phyloP scores from a whole-genome alignment of 2,888 invertebrate genomes.

The Tetragonisca angustula region DNA sequence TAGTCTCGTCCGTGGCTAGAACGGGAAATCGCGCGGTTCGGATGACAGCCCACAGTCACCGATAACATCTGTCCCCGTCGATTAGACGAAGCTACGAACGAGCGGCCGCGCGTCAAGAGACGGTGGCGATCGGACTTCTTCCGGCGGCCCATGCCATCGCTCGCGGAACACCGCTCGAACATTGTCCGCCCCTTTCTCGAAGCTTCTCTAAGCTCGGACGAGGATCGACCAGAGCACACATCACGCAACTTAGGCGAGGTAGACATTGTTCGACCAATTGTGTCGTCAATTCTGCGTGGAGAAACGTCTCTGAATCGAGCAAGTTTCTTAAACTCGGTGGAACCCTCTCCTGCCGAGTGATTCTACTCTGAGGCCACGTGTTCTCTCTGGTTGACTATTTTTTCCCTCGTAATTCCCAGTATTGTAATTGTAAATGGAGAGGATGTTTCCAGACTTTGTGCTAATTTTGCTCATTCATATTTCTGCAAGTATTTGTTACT shows the following conservation, averaged over 20 bases:
- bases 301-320: not conserved
- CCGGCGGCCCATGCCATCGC: conserved; percentile 63
- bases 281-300: not conserved
- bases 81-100: conserved; percentile 61
- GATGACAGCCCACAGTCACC: conserved; percentile 62
- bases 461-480: too few species aligned
- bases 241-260: not conserved
- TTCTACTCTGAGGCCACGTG: too few species aligned
- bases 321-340: not conserved
- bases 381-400: too few species aligned
- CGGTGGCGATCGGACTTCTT: conserved; percentile 60
- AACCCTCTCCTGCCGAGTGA: too few species aligned
- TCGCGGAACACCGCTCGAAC: conserved; percentile 43
- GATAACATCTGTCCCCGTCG: conserved; percentile 68
- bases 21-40: conserved; percentile 57
- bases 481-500: too few species aligned
- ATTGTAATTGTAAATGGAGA: too few species aligned
- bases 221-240: not conserved
- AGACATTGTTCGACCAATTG: not conserved
- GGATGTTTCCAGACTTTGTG: too few species aligned
- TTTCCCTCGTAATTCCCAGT: too few species aligned
- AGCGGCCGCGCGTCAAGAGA: conserved; percentile 50
- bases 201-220: conserved; percentile 55
- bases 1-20: conserved; percentile 45
- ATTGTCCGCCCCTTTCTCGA: conserved; percentile 61